These are phyloP conservation scores for Camponotus vicinus DNA, from an alignment of 1,140 invertebrate species.

Conservation along the genomic window DNA sequence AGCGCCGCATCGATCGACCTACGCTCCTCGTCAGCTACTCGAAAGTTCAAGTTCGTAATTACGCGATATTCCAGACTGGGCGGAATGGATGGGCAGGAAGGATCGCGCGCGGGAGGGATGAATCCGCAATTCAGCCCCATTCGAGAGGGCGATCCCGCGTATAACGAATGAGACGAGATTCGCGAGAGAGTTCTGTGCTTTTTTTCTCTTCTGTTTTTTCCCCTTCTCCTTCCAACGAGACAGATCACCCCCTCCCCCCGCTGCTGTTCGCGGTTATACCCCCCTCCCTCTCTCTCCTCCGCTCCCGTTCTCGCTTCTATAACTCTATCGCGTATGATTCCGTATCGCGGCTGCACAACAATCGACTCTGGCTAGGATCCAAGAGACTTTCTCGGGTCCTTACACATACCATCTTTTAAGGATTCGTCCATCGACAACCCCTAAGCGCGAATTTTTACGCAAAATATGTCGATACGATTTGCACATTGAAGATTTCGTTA, in stretches of 20 bases:
- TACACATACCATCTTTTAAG: conserved; percentile 48
- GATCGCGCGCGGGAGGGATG: not conserved
- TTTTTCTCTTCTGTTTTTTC: not conserved
- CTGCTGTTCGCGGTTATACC: not conserved
- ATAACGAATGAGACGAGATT: not conserved
- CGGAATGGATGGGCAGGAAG: not conserved
- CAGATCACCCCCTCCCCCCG: not conserved
- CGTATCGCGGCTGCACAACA: conserved; percentile 41
- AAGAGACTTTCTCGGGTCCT: conserved; percentile 58
- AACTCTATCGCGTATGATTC: conserved; percentile 28
- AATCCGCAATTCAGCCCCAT: conserved; percentile 8
- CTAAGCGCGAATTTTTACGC: not conserved
- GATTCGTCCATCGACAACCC: conserved; percentile 17
- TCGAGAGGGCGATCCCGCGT: not conserved
- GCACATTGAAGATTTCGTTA: not conserved
- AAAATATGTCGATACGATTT: conserved; percentile 35
- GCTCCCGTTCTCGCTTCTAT: not conserved
- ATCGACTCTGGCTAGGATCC: conserved; percentile 59
- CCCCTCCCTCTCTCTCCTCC: not conserved
- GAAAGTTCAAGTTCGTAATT: conserved; percentile 61
- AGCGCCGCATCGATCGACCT: conserved; percentile 19
- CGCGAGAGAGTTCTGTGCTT: not conserved
- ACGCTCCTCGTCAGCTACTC: conserved; percentile 28
- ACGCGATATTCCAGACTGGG: conserved; percentile 9
- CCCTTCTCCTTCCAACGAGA: not conserved